Evolutionary conservation across 2,888 invertebrate genomes (phyloP), one percentile per base, ranked within the genome.

Genomic region (Argynnis bischoffii): DNA sequence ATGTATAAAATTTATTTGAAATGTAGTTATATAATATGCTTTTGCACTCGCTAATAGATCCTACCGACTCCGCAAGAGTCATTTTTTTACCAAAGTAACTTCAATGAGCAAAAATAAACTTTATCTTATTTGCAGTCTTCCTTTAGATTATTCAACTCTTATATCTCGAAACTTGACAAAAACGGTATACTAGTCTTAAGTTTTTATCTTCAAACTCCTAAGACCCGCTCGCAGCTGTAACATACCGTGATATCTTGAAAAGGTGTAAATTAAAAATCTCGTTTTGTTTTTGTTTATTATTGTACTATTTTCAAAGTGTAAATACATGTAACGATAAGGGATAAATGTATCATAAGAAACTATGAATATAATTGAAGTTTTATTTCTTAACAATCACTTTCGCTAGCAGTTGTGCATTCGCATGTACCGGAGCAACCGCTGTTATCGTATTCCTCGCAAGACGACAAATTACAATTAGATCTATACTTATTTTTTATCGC

Each of bases 311-410:
- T 88, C 80, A 81, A 81, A 82, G 73, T 92, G 92, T 92, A 92
- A 88, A 92, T 92, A 89, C 81, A 77, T 86, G 80, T 88, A 89
- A 83, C 82, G 78, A 77, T 89, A 90, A 89, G 87, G 78, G 79
- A 88, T 88, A 88, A 83, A 81, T 92, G 87, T 89, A 89, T 87
- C 86, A 90, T 91, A 92, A 90, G 89, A 91, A 88, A 91, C 86
- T 91, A 91, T 89, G 89, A 90, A 88, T 87, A 85, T 81, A 81
- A 82, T 76, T 77, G 72, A 69, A 67, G 72, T 86, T 81, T 88
- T 78, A 82, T 81, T 81, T 75, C 67, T 64, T 66, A 51, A 26
- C 63, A 55, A 26, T 67, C 73, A 8, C 59, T 66, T 11, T 71
- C 61, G 21, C 73, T 72, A 21, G 63, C 66, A 48, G 70, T 68